Evolutionary conservation across 2,888 invertebrate species (phyloP).

Genomic region (Serrognathus titanus): DNA sequence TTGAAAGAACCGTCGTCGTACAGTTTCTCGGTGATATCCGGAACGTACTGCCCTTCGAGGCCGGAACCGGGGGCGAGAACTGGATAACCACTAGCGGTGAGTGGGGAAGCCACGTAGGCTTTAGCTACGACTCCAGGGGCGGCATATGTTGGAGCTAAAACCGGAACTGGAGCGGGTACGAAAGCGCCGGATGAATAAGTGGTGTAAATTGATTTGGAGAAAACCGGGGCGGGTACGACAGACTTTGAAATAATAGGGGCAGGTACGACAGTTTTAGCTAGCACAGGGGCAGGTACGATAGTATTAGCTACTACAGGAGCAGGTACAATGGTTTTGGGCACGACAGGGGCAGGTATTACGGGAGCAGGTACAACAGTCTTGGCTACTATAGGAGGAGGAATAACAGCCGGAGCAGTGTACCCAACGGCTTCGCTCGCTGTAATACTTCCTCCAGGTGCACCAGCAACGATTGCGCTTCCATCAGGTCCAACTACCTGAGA

Average conservation of each 20-base stretch:
- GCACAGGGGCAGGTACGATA: not conserved
- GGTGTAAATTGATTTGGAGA: not conserved
- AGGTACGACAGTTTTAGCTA: too few relatives aligned
- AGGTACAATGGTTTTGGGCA: too few relatives aligned
- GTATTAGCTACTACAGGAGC: slow-evolving; percentile 10
- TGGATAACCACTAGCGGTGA: slow-evolving; percentile 26
- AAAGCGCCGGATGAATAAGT: slow-evolving; percentile 6
- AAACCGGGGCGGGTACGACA: slow-evolving; percentile 1
- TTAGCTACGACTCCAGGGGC: slow-evolving; percentile 7
- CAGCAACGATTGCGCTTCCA: slow-evolving; percentile 21
- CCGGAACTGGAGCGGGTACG: slow-evolving; percentile 11
- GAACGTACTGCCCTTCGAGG: slow-evolving; percentile 33
- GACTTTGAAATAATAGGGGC: too few relatives aligned
- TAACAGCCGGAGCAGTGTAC: slow-evolving; percentile 14
- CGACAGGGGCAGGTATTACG: too few relatives aligned
- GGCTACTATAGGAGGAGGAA: not conserved
- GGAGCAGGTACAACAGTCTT: too few relatives aligned
- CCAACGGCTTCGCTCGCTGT: slow-evolving; percentile 12
- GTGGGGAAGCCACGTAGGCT: slow-evolving; percentile 18
- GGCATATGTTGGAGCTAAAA: not conserved
- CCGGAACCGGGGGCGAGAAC: slow-evolving; percentile 28
- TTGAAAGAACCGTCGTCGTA: slow-evolving; percentile 41
- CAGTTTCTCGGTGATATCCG: slow-evolving; percentile 33
- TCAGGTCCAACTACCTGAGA: slow-evolving; percentile 21
- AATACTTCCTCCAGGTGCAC: slow-evolving; percentile 20